phyloP scores from a whole-genome alignment of 1,140 invertebrate species.

The Drosophila takahashii region DNA sequence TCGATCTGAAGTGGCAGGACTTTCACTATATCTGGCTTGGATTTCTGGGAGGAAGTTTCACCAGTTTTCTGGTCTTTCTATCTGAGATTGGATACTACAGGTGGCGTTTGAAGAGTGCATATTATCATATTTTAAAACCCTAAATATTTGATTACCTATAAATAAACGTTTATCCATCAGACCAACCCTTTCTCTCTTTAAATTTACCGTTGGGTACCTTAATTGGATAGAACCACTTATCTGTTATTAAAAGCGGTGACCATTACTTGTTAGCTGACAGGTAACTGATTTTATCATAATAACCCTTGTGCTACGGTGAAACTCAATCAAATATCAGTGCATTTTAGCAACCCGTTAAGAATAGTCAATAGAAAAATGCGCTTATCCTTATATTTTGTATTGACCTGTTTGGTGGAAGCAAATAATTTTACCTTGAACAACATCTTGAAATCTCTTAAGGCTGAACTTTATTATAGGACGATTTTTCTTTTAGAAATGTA shows the following conservation, averaged over 20 bases:
- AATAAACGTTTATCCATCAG: too few relatives aligned
- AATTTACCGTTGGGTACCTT: too few relatives aligned
- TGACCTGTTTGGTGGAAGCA: not conserved
- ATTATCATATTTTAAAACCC: too few relatives aligned
- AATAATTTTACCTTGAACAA: not conserved
- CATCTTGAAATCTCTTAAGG: not conserved
- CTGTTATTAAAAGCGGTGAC: not conserved
- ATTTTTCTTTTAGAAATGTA: constrained; percentile 6
- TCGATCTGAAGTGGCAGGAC: constrained; percentile 19
- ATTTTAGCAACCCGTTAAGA: not conserved
- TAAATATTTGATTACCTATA: too few relatives aligned
- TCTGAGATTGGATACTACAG: constrained; percentile 12
- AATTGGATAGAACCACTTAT: too few relatives aligned
- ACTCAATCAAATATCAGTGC: constrained; percentile 2
- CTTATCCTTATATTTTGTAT: not conserved
- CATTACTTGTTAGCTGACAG: not conserved
- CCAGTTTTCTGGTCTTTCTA: constrained; percentile 7
- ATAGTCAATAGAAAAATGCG: constrained; percentile 32
- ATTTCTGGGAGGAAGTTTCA: not conserved
- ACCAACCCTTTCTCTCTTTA: too few relatives aligned
- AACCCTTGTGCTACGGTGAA: not conserved
- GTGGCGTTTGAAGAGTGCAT: not conserved
- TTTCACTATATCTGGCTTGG: constrained; percentile 11
- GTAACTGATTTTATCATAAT: not conserved
- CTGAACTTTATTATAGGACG: constrained; percentile 1